Conservation (phyloP, 2,888 invertebrate species). For the Branchellion lobata region DNA sequence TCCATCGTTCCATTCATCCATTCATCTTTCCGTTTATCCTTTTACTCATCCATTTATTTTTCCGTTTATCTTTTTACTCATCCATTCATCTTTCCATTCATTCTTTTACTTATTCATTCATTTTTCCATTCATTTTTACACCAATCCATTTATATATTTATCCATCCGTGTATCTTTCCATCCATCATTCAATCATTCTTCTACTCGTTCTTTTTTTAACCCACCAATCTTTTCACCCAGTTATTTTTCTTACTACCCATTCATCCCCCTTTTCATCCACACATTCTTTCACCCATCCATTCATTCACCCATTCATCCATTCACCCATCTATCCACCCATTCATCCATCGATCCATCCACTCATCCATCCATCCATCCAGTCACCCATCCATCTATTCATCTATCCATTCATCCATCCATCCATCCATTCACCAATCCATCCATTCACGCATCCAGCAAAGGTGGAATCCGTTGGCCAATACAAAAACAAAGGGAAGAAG, state of each 20-base stretch:
- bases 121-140: not conserved
- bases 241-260: not conserved
- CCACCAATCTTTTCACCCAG: not conserved
- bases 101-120: not conserved
- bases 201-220: no score
- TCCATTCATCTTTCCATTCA: not conserved
- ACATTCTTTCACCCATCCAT: not conserved
- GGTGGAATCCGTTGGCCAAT: not conserved
- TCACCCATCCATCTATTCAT: no score
- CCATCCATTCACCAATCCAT: not conserved
- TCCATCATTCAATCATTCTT: not conserved
- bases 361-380: no score
- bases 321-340: no score
- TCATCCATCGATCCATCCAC: no score
- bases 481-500: not conserved
- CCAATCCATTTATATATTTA: no score
- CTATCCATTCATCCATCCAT: not conserved
- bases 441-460: not conserved
- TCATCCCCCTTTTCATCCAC: no score
- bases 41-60: not conserved
- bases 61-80: not conserved
- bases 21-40: not conserved
- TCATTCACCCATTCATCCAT: no score
- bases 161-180: not conserved
- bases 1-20: not conserved